Base-by-base conservation (phyloP, 1,140 invertebrate species). In the Lordiphosa mommai region DNA sequence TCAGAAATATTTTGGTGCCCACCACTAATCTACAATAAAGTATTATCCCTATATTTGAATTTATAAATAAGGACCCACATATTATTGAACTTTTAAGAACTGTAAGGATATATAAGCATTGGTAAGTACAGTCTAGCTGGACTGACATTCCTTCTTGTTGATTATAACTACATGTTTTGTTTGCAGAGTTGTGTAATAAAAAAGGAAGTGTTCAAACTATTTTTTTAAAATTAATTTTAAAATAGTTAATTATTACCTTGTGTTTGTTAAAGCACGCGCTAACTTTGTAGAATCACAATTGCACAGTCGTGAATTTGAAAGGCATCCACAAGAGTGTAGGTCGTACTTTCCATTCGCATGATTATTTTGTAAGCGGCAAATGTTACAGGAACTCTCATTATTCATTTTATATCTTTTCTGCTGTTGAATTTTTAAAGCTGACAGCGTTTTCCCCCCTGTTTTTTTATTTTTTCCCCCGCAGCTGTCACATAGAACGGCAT, bases 391-490 rank as follows among this genome's bases (percentile, higher is more conserved):
- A 20, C 43, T 38, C 1, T 23, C 16, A 4, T 32, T 32, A 23
- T 10, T 20, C 1, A 2, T 20, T 41, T 36, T n/a, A 1, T 8
- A 0, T 23, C 9, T 30, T 16, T 7, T 2, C 0, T 16, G 12
- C 0, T 23, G 8, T 2, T 65, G 29, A 2, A 36, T 9, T n/a
- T 33, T 17, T 0, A 27, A 13, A 13, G 17, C 27, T 0, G 63
- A 43, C 4, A 34, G 6, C 0, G 34, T 0, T 23, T 47, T 56
- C 5, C 43, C 63, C 0, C 30, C 60, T 1, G 36, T n/a, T 20
- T 66, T 65, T 23, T 48, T 65, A n/a, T 56, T 66, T 10, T 65
- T 65, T 13, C 50, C 63, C 4, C 61, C 41, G 37, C 61, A 64
- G 2, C 50, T 56, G 33, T 59, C 58, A 37, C 58, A 61, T 3